Percentiles rank a stretch among this genome's conserved stretches.
phyloP scores from a whole-genome alignment of 2,797 vertebrate species.

The Dryobates pubescens region DNA sequence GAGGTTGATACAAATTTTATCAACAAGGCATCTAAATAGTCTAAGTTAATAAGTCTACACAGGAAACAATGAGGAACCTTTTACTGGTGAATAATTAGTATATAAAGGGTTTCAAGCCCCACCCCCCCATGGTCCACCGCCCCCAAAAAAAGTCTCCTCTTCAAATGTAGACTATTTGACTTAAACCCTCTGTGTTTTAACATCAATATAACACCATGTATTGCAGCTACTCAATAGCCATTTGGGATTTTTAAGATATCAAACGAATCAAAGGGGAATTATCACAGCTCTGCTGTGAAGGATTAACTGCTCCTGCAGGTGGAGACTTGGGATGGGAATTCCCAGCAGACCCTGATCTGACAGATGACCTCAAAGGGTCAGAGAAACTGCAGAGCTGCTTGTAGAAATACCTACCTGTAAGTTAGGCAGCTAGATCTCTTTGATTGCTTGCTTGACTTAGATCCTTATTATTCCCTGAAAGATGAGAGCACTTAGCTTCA shows the following conservation, averaged over 20 bases:
- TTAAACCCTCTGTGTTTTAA: background rate
- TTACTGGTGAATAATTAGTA: background rate
- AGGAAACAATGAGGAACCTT: background rate
- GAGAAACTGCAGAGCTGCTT: slow-evolving; percentile 14
- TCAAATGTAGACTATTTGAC: background rate
- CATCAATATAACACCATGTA: background rate
- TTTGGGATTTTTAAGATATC: background rate
- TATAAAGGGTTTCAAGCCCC: background rate
- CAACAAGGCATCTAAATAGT: background rate
- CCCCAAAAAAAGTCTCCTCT: background rate
- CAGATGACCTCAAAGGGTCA: background rate
- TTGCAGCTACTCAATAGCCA: background rate
- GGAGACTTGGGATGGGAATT: background rate
- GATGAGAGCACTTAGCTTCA: slow-evolving; percentile 7
- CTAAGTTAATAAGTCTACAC: background rate
- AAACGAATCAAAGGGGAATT: background rate
- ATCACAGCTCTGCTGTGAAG: background rate
- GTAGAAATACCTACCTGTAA: background rate
- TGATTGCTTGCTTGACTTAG: slow-evolving; percentile 4
- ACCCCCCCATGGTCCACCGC: no score
- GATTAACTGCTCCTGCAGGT: background rate
- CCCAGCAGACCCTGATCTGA: background rate
- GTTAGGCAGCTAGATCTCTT: background rate
- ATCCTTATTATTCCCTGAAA: slow-evolving; percentile 36
- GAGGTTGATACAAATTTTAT: background rate